Base-by-base conservation (phyloP, 1,140 invertebrate genomes). In the Leptinotarsa defecta region DNA sequence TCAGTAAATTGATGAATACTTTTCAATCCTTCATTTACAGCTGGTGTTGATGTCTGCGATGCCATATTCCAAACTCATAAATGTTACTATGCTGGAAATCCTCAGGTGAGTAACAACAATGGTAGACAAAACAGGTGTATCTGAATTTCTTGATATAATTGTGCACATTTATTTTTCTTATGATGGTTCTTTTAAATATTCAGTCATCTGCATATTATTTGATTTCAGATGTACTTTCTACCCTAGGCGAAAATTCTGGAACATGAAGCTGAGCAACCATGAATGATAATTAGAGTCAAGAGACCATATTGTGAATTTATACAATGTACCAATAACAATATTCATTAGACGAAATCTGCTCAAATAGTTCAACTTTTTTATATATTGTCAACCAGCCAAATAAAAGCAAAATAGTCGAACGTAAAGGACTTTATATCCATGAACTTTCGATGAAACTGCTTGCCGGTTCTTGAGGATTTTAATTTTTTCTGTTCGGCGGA, bases 1-100 rank as follows among this genome's bases (percentile, higher is more conserved):
- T 34, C 34, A 34, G 34, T 43, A 0, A 43, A 0, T 43, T 8
- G 2, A 43, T 11, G 8, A 43, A 11, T 43, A 43, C 3, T 57
- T n/a, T 57, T 57, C 52, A 57, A 57, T 57, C 5, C 52, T n/a
- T 57, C 15, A 57, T 17, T 83, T 78, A 61, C 67, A 85, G 84
- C 68, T 71, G 84, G 84, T 17, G 76, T 78, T 19, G 78, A 82
- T 74, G 64, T 77, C 17, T 85, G 84, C 61, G 83, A 84, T n/a
- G 79, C 63, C 34, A 81, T 77, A 61, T 83, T 78, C 49, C 34
- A 71, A 49, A 73, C 62, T 34, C 27, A 61, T 13, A 73, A 73
- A 64, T 73, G 71, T 64, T 83, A 78, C 64, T 81, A 81, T 27
- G 75, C 77, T 48, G 74, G 68, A 49, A 69, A 61, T 48, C 80